Evolutionary conservation across 2,888 invertebrate species (phyloP).

Genomic region (Pardosa pseudoannulata): DNA sequence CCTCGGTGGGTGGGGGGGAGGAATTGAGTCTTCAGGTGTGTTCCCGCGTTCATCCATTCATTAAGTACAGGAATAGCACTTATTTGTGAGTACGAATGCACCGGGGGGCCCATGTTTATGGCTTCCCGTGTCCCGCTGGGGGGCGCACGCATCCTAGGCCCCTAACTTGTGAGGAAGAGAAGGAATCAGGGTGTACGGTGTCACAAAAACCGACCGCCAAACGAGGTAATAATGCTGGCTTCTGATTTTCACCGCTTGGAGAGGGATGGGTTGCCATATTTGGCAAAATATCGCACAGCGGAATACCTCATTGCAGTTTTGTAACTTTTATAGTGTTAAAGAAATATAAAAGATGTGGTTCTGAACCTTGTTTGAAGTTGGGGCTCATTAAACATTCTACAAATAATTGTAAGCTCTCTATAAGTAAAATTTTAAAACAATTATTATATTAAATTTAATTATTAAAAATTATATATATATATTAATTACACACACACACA

Average conservation of each 20-base stretch:
- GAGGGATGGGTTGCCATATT: background rate
- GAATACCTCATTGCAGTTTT: too few species aligned
- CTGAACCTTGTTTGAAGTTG: too few species aligned
- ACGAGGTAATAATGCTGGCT: constrained; percentile 20
- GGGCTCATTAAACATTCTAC: too few species aligned
- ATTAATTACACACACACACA: too few species aligned
- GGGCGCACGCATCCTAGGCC: constrained; percentile 1
- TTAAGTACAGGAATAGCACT: constrained; percentile 33
- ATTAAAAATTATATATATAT: too few species aligned
- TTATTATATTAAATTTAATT: too few species aligned
- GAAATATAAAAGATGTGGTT: too few species aligned
- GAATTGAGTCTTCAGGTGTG: constrained; percentile 56
- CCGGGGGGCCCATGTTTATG: constrained; percentile 36
- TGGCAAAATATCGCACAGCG: background rate
- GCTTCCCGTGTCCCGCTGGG: constrained; percentile 25
- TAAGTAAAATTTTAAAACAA: too few species aligned
- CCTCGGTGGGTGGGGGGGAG: constrained; percentile 28
- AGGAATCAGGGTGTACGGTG: constrained; percentile 1
- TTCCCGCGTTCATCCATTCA: constrained; percentile 39
- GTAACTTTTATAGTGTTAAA: too few species aligned
- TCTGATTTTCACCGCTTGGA: background rate
- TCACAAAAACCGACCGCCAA: constrained; percentile 22
- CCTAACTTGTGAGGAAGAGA: background rate
- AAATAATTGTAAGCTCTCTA: too few species aligned
- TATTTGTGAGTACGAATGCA: constrained; percentile 28